Base-by-base conservation (phyloP, 1,140 invertebrate species). In the Charaxes varanes region DNA sequence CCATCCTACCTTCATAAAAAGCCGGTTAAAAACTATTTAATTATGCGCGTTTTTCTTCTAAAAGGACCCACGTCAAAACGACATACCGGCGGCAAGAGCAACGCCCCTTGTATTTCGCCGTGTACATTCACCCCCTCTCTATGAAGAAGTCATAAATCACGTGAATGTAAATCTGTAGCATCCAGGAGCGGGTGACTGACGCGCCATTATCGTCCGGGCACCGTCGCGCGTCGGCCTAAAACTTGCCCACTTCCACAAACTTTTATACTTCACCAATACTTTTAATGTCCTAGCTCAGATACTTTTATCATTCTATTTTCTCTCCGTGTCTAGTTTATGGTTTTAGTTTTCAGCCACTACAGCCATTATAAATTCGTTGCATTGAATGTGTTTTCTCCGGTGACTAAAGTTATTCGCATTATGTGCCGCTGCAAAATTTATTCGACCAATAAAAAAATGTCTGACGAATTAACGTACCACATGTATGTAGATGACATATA, bases 91-190 rank as follows among this genome's bases (percentile, higher is more conserved):
- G 16, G 21, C 11, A 45, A 31, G 27, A 12, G 31, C 26, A 10
- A 31, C 42, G 34, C 41, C 53, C 58, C 55, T 57, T 57, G 43
- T 69, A 62, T 70, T 70, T 71, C 48, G 55, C 42, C 66, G 68
- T 74, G 62, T 47, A 67, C 62, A 71, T 68, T 65, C 74, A 70
- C 65, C n/a, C 74, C 67, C 71, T 78, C 70, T 76, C 55, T 66
- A 80, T 80, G 71, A 82, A 82, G 69, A 67, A 71, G 71, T 73
- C 73, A 80, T 82, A 82, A 82, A 83, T 83, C 73, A 79, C 60
- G 51, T 33, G 73, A 57, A 83, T 83, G 76, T 80, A 80, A 79
- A 83, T 83, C 78, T 80, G 76, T 69, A 76, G 50, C 72, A 69
- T 71, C 72, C 68, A 74, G 69, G 53, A 57, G 53, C 59, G 71